Evolutionary conservation across 2,888 invertebrate genomes (phyloP).

Genomic region (Drosophila kambysellisi): DNA sequence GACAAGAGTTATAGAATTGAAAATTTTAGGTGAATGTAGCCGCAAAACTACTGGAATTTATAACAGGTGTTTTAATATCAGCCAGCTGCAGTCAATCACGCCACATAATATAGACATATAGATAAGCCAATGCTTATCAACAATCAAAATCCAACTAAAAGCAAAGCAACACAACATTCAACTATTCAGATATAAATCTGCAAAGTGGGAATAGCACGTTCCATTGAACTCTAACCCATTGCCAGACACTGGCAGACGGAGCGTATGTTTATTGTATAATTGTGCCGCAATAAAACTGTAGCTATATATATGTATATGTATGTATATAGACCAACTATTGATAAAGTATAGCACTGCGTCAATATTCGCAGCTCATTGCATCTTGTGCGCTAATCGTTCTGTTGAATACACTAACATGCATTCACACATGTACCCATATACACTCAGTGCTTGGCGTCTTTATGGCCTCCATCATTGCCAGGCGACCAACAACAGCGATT

Average conservation of each 20-base stretch:
- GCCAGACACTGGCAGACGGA: constrained; percentile 39
- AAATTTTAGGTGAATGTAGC: background rate
- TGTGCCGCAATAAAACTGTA: constrained; percentile 37
- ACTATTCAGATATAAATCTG: background rate
- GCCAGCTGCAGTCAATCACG: constrained; percentile 14
- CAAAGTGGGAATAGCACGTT: constrained; percentile 7
- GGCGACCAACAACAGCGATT: constrained; percentile 34
- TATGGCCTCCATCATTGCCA: constrained; percentile 69
- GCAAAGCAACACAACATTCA: constrained; percentile 24
- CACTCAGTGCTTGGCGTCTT: constrained; percentile 40
- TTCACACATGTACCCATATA: background rate
- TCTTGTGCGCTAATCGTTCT: constrained; percentile 47
- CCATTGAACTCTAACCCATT: constrained; percentile 69
- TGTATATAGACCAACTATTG: constrained; percentile 24
- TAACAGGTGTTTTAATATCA: constrained; percentile 15
- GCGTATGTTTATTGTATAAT: constrained; percentile 65
- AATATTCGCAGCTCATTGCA: constrained; percentile 53
- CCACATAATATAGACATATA: background rate
- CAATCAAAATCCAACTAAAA: constrained; percentile 5
- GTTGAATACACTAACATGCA: constrained; percentile 13
- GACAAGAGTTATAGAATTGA: background rate
- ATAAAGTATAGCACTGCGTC: constrained; percentile 44
- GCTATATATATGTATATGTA: constrained; percentile 7
- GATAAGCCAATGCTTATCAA: constrained; percentile 40
- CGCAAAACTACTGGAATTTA: background rate